Conservation (phyloP, 1,140 invertebrate species). For the Diprion similis region DNA sequence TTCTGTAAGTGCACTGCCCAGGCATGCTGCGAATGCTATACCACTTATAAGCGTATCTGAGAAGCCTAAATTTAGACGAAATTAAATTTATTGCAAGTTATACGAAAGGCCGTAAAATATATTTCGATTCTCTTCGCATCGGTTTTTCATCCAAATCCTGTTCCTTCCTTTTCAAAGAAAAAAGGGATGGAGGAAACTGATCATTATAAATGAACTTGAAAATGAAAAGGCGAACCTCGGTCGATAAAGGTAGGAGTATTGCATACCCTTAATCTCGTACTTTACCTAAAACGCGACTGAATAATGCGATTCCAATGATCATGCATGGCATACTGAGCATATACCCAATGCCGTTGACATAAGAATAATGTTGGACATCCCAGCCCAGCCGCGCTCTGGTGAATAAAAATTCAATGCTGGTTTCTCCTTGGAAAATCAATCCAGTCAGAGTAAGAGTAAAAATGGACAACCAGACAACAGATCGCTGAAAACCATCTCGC, state of each 20-base stretch:
- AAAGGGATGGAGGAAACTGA: too few relatives aligned
- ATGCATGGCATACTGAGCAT: slow-evolving; percentile 29
- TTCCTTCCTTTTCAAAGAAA: too few relatives aligned
- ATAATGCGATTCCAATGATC: slow-evolving; percentile 34
- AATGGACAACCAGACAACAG: slow-evolving; percentile 69
- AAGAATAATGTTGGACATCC: slow-evolving; percentile 66
- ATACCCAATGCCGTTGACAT: slow-evolving; percentile 31
- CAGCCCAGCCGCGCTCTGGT: slow-evolving; percentile 71
- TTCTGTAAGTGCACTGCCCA: slow-evolving; percentile 30
- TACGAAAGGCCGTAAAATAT: background rate
- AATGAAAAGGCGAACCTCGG: too few relatives aligned
- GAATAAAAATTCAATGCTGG: slow-evolving; percentile 68
- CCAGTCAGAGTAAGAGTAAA: slow-evolving; percentile 64
- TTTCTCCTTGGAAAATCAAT: slow-evolving; percentile 64
- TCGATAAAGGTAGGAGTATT: too few relatives aligned
- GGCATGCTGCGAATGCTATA: slow-evolving; percentile 29
- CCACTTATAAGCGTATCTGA: slow-evolving; percentile 31
- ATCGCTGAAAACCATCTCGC: slow-evolving; percentile 66
- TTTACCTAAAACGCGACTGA: slow-evolving; percentile 33
- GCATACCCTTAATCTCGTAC: too few relatives aligned
- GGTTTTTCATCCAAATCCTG: too few relatives aligned
- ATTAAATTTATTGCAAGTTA: too few relatives aligned
- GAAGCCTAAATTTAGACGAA: slow-evolving; percentile 29
- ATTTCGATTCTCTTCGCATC: background rate
- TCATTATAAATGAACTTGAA: too few relatives aligned